Conservation (phyloP, 2,888 invertebrate species). For the Acleris sparsana region DNA sequence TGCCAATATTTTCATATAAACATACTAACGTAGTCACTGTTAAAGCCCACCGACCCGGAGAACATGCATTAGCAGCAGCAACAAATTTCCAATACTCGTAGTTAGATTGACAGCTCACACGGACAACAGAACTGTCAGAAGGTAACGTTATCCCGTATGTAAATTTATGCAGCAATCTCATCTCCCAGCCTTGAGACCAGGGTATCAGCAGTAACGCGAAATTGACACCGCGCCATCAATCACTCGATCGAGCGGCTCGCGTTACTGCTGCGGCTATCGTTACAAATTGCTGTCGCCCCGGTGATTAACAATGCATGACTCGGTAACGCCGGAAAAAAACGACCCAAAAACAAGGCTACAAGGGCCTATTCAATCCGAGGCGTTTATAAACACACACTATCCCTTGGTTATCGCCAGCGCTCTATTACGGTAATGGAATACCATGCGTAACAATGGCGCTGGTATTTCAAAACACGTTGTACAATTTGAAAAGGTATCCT, state of each 20-base stretch:
- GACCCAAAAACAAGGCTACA: slow-evolving; percentile 38
- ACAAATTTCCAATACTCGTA: slow-evolving; percentile 38
- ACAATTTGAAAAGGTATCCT: slow-evolving; percentile 42
- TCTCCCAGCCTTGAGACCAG: slow-evolving; percentile 51
- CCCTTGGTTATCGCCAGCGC: slow-evolving; percentile 42
- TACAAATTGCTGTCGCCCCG: slow-evolving; percentile 73
- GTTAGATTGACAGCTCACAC: slow-evolving; percentile 36
- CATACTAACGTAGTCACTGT: too few species aligned
- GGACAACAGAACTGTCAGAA: background rate
- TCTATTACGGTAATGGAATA: slow-evolving; percentile 52
- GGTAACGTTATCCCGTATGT: slow-evolving; percentile 41
- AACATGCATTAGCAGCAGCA: slow-evolving; percentile 48
- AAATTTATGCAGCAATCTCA: slow-evolving; percentile 60
- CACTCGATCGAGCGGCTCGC: slow-evolving; percentile 73
- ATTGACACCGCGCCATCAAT: slow-evolving; percentile 76
- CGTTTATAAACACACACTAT: slow-evolving; percentile 48
- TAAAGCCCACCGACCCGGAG: slow-evolving; percentile 29
- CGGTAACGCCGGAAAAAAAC: slow-evolving; percentile 46
- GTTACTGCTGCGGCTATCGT: slow-evolving; percentile 75
- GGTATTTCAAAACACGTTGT: slow-evolving; percentile 48
- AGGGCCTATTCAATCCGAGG: slow-evolving; percentile 45
- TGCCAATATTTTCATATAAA: too few species aligned
- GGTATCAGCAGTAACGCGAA: slow-evolving; percentile 68
- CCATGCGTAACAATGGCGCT: slow-evolving; percentile 48
- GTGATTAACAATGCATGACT: slow-evolving; percentile 65